phyloP scores from a whole-genome alignment of 2,113 vertebrate genomes.

The Alethe castanea region DNA sequence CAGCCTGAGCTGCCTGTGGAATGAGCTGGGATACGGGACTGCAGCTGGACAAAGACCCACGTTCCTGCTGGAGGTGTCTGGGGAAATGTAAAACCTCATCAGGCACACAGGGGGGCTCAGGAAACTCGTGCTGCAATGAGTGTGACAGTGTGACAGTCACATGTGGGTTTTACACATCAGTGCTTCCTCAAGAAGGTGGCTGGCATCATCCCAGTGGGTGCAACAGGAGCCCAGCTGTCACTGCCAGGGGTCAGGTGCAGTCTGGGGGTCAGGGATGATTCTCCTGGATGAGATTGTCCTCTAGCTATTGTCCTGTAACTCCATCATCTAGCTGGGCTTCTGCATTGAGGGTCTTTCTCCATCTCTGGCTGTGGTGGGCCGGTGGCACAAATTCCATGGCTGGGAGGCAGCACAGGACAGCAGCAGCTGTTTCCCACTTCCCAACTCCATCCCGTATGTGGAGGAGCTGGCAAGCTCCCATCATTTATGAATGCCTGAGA shows the following conservation, averaged over 20 bases:
- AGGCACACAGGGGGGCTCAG: background rate
- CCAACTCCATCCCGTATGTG: background rate
- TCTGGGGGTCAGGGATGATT: background rate
- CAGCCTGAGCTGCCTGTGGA: background rate
- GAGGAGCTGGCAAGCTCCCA: background rate
- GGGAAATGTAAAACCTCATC: background rate
- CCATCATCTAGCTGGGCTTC: background rate
- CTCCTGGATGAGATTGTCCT: background rate
- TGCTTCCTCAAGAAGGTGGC: background rate
- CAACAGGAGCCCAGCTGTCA: background rate
- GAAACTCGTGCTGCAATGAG: background rate
- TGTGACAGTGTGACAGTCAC: background rate
- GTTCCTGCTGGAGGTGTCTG: background rate
- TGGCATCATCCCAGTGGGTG: background rate
- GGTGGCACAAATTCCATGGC: background rate
- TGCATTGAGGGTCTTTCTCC: background rate
- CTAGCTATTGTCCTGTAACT: background rate
- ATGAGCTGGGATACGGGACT: background rate
- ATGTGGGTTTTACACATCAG: fast-evolving
- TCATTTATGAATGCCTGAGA: background rate
- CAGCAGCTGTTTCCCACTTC: background rate
- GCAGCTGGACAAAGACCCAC: background rate
- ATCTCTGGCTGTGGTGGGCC: background rate
- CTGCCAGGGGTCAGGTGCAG: background rate
- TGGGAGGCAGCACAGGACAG: background rate